Conservation (phyloP, 2,888 invertebrate species). For the Malthinus flaveolus region DNA sequence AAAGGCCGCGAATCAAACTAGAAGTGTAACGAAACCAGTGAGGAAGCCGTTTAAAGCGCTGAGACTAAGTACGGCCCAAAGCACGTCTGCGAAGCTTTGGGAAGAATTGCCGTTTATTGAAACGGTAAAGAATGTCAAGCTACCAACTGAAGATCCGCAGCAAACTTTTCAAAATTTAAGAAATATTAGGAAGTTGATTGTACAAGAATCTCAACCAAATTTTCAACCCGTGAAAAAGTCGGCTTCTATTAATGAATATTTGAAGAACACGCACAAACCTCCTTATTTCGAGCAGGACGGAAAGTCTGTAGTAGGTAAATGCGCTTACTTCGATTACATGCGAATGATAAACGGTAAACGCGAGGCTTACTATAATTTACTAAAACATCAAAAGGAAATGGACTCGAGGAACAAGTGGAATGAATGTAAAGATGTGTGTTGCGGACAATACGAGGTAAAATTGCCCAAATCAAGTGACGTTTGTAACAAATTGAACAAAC, state of each 20-base stretch:
- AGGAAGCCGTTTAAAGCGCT: background rate
- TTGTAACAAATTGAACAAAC: slow-evolving; percentile 4
- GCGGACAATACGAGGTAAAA: slow-evolving; percentile 4
- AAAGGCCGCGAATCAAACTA: no score
- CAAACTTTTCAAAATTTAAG: background rate
- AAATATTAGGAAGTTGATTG: background rate
- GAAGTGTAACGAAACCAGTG: background rate
- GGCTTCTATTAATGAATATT: no score
- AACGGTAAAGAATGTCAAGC: background rate
- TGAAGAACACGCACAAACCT: no score
- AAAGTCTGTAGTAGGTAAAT: no score
- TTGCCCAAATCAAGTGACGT: background rate
- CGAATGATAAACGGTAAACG: background rate
- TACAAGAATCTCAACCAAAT: no score
- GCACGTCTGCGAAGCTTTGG: background rate
- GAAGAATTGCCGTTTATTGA: slow-evolving; percentile 8
- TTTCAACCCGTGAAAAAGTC: no score
- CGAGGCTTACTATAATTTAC: background rate
- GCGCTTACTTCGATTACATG: no score
- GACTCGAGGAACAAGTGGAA: slow-evolving; percentile 5
- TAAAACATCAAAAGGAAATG: background rate
- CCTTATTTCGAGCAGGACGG: no score
- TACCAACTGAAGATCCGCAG: background rate
- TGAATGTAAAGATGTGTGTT: slow-evolving; percentile 8
- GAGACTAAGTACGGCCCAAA: background rate